Evolutionary conservation across 2,888 invertebrate genomes (phyloP).

Genomic region (Leptothorax acervorum): DNA sequence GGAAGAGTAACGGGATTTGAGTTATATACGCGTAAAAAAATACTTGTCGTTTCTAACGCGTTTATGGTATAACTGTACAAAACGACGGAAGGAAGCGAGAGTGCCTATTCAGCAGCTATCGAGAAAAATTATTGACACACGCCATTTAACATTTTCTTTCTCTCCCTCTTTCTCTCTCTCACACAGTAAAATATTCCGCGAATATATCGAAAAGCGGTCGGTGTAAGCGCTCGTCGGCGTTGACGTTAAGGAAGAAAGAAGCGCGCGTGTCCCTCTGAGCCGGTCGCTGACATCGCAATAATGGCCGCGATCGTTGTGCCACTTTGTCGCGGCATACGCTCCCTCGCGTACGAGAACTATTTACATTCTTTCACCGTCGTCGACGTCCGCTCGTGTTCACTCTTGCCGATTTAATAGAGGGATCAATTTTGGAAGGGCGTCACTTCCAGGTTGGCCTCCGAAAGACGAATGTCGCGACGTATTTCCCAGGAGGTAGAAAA

Average conservation of each 20-base stretch:
- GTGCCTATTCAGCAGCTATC: conserved; percentile 53
- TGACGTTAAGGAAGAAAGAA: conserved; percentile 38
- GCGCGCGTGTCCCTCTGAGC: conserved; percentile 38
- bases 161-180: neutral
- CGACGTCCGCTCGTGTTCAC: conserved; percentile 7
- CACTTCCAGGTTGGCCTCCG: conserved; percentile 47
- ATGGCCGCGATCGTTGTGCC: conserved; percentile 49
- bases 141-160: conserved; percentile 64
- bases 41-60: conserved; percentile 62
- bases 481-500: conserved; percentile 64
- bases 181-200: conserved; percentile 32
- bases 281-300: conserved; percentile 53
- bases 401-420: conserved; percentile 41
- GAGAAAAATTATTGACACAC: conserved; percentile 67
- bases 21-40: conserved; percentile 62
- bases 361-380: conserved; percentile 42
- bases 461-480: conserved; percentile 59
- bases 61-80: conserved; percentile 44
- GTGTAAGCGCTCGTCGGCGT: neutral
- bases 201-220: conserved; percentile 30
- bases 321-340: conserved; percentile 22
- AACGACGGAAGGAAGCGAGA: conserved; percentile 37
- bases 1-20: conserved; percentile 26
- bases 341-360: conserved; percentile 7
- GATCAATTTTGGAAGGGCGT: conserved; percentile 61